Conservation (phyloP, 2,888 invertebrate genomes). For the Eupeodes luniger region DNA sequence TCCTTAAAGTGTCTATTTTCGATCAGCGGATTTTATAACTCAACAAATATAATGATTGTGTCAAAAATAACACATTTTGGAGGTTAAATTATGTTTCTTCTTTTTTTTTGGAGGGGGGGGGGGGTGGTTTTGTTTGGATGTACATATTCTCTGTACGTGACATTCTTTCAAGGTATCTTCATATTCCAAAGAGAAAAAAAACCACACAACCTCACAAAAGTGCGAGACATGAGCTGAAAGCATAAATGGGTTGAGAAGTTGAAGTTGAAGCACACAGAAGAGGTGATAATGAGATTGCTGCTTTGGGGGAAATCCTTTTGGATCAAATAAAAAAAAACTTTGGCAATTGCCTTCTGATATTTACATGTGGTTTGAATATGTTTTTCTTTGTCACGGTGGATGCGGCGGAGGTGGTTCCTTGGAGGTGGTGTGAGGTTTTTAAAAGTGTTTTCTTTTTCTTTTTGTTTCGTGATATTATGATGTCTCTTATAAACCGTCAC, state of each 20-base stretch:
- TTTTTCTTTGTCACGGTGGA: not conserved
- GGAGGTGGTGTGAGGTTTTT: conserved; percentile 11
- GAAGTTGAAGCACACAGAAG: not conserved
- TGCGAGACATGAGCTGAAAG: conserved; percentile 34
- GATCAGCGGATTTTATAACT: not conserved
- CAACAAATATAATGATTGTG: conserved; percentile 19
- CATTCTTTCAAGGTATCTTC: conserved; percentile 25
- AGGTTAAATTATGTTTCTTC: not conserved
- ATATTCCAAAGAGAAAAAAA: not conserved
- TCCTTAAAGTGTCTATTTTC: not conserved
- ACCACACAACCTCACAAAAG: conserved; percentile 4
- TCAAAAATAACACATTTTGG: conserved; percentile 18
- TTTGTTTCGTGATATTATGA: not conserved
- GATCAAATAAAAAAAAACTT: conserved; percentile 17
- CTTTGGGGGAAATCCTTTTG: conserved; percentile 29
- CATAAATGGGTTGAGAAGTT: conserved; percentile 34
- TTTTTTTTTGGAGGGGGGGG: not conserved
- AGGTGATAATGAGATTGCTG: conserved; percentile 46
- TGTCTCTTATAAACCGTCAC: not conserved
- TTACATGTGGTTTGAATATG: conserved; percentile 35
- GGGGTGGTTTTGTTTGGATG: conserved; percentile 11
- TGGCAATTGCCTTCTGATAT: conserved; percentile 43
- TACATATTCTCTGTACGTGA: conserved; percentile 26
- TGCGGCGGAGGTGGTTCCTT: not conserved
- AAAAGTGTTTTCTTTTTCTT: not conserved